These are phyloP conservation scores for Paramormyrops kingsleyae DNA, from an alignment of 2,113 vertebrate genomes.

Conservation along the genomic window DNA sequence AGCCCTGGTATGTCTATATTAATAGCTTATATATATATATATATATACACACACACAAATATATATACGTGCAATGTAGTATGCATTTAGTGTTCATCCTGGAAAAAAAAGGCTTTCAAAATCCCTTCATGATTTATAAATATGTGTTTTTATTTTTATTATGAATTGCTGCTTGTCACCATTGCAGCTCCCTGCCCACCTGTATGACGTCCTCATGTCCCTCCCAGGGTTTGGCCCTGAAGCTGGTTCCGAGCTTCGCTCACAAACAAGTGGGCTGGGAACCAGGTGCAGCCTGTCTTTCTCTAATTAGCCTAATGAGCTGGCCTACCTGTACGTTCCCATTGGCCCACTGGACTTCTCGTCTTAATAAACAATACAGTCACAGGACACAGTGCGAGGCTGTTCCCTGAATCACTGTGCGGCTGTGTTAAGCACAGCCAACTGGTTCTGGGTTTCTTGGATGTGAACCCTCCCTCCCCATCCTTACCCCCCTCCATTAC, in stretches of 20 bases:
- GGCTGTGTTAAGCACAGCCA: not conserved
- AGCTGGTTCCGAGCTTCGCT: not conserved
- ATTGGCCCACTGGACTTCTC: no score
- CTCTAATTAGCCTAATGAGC: not conserved
- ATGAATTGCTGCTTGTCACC: not conserved
- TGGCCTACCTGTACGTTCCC: not conserved
- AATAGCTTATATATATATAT: no score
- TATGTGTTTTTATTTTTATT: not conserved
- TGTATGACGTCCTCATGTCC: not conserved
- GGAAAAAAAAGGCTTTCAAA: not conserved
- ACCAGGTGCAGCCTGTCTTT: not conserved
- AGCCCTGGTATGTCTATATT: not conserved
- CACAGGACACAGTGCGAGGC: not conserved
- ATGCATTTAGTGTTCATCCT: not conserved
- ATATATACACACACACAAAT: no score
- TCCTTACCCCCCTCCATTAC: not conserved
- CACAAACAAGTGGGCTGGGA: not conserved
- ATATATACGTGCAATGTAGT: not conserved
- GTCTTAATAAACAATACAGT: not conserved
- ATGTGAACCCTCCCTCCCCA: not conserved
- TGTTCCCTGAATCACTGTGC: not conserved
- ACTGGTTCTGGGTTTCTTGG: not conserved
- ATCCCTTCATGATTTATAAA: not conserved
- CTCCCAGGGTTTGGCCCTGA: not conserved
- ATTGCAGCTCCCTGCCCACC: not conserved